Conservation (phyloP, 2,113 vertebrate genomes). For the Sorex araneus region DNA sequence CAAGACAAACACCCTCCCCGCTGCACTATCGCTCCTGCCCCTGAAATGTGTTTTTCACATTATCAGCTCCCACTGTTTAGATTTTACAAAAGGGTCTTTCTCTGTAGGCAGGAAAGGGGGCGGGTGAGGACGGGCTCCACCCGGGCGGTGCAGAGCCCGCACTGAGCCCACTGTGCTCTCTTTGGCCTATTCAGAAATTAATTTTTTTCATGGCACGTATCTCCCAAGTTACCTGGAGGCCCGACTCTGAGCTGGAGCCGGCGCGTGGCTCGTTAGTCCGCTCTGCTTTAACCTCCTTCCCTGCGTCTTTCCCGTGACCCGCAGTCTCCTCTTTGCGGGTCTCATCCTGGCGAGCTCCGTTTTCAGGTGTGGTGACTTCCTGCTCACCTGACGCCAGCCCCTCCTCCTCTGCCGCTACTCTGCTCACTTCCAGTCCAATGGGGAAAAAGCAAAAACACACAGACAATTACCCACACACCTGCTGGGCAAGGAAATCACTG, state of each 20-base stretch:
- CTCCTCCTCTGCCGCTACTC: constrained; percentile 85
- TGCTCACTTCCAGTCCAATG: constrained; percentile 88
- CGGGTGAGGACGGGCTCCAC: too few species aligned
- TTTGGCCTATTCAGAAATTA: background rate
- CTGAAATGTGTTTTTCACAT: background rate
- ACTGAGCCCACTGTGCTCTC: too few species aligned
- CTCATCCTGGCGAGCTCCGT: constrained; percentile 71
- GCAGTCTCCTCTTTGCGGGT: constrained; percentile 62
- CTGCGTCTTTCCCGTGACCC: constrained; percentile 15
- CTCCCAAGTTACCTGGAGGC: constrained; percentile 83
- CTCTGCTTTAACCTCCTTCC: constrained; percentile 83
- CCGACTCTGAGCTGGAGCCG: constrained; percentile 85
- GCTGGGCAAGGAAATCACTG: constrained; percentile 18
- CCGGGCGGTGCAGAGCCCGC: too few species aligned
- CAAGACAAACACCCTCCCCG: too few species aligned
- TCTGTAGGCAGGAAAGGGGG: too few species aligned
- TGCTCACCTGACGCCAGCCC: constrained; percentile 84
- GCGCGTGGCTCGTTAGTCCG: constrained; percentile 88
- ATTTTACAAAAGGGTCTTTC: background rate
- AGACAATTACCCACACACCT: background rate
- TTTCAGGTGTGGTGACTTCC: constrained; percentile 84
- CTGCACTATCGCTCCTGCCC: too few species aligned
- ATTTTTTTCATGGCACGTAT: background rate
- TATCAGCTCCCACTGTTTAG: constrained; percentile 40
- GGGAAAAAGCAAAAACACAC: background rate